Evolutionary conservation across 2,113 vertebrate genomes (phyloP).

Genomic region (Trematocara nigrifrons): DNA sequence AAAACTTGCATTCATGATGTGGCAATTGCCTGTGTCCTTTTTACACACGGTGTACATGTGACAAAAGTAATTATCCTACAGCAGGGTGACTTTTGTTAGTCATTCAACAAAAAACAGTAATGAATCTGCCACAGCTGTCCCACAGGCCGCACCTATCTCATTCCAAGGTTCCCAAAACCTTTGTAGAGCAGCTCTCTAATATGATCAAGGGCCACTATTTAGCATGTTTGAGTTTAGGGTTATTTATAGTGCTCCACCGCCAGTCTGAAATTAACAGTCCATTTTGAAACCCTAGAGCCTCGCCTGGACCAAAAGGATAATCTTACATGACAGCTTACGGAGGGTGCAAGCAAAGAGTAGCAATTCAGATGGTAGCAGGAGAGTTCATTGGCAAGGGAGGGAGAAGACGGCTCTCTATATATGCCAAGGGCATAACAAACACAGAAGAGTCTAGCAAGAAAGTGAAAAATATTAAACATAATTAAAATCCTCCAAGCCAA

Average conservation of each 20-base stretch:
- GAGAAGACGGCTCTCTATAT: conserved; percentile 6
- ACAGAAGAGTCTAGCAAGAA: not conserved
- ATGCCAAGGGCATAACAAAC: not conserved
- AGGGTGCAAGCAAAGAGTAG: conserved; percentile 40
- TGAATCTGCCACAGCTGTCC: not conserved
- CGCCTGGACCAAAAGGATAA: conserved; percentile 65
- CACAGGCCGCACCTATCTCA: not conserved
- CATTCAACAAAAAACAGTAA: not conserved
- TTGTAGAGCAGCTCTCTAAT: not conserved
- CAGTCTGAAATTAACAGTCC: conserved; percentile 70
- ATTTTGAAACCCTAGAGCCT: conserved; percentile 71
- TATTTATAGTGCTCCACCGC: conserved; percentile 66
- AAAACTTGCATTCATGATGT: not conserved
- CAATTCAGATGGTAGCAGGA: conserved; percentile 28
- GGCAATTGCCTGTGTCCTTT: not conserved
- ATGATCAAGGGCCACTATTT: conserved; percentile 15
- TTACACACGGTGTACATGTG: not conserved
- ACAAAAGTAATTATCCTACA: fast-evolving
- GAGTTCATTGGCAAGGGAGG: not conserved
- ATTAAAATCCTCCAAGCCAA: not conserved
- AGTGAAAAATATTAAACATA: not conserved
- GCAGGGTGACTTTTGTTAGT: not conserved
- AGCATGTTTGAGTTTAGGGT: conserved; percentile 30
- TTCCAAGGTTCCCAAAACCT: not conserved
- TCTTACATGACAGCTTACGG: conserved; percentile 69